A percentile compares a stretch with the other conserved stretches of the same genome.
Evolutionary conservation across 2,888 invertebrate species (phyloP).

Genomic region (Strigamia maritima): DNA sequence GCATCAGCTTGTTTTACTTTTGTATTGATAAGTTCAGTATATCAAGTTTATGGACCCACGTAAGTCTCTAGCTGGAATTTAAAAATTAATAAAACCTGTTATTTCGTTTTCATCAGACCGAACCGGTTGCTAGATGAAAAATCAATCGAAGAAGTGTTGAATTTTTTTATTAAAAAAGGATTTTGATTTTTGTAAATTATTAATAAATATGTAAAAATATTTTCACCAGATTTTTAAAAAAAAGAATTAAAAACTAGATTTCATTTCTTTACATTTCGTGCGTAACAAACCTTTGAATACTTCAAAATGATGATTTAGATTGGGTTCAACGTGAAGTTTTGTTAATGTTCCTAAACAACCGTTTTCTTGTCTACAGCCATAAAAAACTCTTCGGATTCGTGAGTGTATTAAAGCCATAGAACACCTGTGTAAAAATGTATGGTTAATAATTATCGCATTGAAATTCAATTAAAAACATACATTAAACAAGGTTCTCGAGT

Average conservation of each 20-base stretch:
- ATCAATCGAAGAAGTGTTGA: not conserved
- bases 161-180: not conserved
- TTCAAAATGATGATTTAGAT: slow-evolving; percentile 87
- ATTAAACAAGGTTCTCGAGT: slow-evolving; percentile 86
- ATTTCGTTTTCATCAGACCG: not conserved
- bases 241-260: not conserved
- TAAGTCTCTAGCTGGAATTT: slow-evolving; percentile 49
- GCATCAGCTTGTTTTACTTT: slow-evolving; percentile 61
- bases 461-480: slow-evolving; percentile 50
- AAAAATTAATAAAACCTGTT: not conserved
- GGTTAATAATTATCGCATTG: not conserved
- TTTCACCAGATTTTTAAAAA: not conserved
- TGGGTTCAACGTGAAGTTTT: slow-evolving; percentile 71
- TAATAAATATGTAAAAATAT: not conserved
- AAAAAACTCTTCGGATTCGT: slow-evolving; percentile 78
- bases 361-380: slow-evolving; percentile 51
- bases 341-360: slow-evolving; percentile 71
- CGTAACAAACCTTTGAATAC: slow-evolving; percentile 65
- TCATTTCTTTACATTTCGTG: slow-evolving; percentile 5
- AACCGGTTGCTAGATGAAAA: not conserved
- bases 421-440: slow-evolving; percentile 59
- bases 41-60: slow-evolving; percentile 64
- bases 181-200: not conserved
- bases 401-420: slow-evolving; percentile 92
- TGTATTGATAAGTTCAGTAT: slow-evolving; percentile 58